phyloP scores from a whole-genome alignment of 2,888 invertebrate genomes.

The Caenorhabditis sp. region DNA sequence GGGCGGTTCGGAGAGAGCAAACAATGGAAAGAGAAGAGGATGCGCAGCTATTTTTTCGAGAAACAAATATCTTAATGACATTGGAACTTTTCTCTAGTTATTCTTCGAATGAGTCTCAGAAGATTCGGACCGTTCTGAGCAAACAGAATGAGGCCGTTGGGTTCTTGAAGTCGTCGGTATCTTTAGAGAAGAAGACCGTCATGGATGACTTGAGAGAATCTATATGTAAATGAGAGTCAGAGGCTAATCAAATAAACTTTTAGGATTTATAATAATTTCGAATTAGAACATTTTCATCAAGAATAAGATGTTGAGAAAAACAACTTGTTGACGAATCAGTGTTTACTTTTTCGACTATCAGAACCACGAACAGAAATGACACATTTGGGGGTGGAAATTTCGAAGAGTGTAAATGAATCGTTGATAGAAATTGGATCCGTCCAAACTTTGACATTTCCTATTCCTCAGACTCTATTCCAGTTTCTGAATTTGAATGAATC shows the following conservation, averaged over 20 bases:
- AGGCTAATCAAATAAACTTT: conserved; percentile 12
- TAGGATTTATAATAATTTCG: neutral
- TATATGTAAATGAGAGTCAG: conserved; percentile 35
- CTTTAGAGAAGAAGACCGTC: conserved; percentile 5
- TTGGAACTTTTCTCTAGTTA: neutral
- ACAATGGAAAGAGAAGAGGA: conserved; percentile 20
- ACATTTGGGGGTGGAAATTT: neutral
- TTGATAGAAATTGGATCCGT: conserved; percentile 21
- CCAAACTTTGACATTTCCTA: conserved; percentile 26
- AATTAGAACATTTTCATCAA: conserved; percentile 10
- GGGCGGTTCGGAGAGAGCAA: conserved; percentile 43
- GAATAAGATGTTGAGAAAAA: conserved; percentile 15
- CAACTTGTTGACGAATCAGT: conserved; percentile 35
- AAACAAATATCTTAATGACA: conserved; percentile 11
- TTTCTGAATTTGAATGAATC: conserved; percentile 12
- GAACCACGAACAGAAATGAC: conserved; percentile 15
- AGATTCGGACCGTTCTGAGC: neutral
- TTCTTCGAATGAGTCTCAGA: neutral
- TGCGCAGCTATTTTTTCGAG: conserved; percentile 25
- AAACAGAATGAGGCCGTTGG: neutral
- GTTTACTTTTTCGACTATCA: conserved; percentile 25
- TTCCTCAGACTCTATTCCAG: neutral
- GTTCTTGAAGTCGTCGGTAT: conserved; percentile 9
- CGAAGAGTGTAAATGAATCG: neutral
- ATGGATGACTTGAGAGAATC: conserved; percentile 11